A percentile compares a stretch with the other conserved stretches of the same genome.
phyloP scores from a whole-genome alignment of 2,113 vertebrate genomes.

The Nannospalax galili region DNA sequence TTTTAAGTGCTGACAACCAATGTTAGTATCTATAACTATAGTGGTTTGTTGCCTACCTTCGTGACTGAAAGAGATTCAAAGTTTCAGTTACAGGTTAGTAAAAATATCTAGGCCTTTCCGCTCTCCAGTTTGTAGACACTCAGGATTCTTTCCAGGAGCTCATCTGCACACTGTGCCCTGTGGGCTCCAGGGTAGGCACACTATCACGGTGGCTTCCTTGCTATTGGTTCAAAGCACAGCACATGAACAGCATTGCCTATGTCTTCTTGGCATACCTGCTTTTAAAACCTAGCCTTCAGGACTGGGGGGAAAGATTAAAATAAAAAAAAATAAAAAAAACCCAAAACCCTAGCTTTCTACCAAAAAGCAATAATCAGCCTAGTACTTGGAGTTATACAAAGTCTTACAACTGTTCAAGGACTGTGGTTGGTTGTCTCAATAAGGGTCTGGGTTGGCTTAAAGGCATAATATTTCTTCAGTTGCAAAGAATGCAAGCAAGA shows the following conservation, averaged over 20 bases:
- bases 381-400: background rate
- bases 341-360: background rate
- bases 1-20: constrained; percentile 27
- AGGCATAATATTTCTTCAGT: background rate
- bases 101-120: background rate
- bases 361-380: background rate
- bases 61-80: background rate
- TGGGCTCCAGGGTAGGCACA: background rate
- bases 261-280: background rate
- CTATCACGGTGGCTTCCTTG: background rate
- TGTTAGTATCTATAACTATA: background rate
- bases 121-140: background rate
- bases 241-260: background rate
- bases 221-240: background rate
- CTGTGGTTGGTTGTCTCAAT: background rate
- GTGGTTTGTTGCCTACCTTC: constrained; percentile 7
- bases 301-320: too few species aligned
- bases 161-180: background rate
- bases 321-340: too few species aligned
- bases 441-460: background rate
- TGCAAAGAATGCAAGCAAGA: background rate
- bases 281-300: background rate
- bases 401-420: background rate
- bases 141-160: background rate
- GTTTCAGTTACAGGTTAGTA: background rate